Percentiles rank a stretch among this genome's conserved stretches.
Conservation (phyloP, 1,140 invertebrate species). For the Drosophila micromelanica region DNA sequence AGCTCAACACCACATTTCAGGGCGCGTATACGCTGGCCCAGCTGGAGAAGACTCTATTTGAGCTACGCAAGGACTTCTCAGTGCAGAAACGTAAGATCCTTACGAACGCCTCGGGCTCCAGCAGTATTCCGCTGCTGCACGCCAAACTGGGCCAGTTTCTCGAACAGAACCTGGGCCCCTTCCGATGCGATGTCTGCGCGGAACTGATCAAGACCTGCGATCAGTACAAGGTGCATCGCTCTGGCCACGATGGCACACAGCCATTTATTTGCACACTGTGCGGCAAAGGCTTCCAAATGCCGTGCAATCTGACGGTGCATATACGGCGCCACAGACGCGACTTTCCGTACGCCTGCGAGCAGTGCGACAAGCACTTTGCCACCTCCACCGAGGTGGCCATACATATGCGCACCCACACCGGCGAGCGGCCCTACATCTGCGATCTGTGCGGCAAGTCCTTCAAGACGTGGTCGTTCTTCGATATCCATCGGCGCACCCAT, state of each 20-base stretch:
- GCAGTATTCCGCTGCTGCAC: constrained; percentile 62
- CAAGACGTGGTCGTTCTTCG: constrained; percentile 81
- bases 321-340: constrained; percentile 69
- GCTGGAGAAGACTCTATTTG: constrained; percentile 73
- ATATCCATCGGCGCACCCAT: constrained; percentile 74
- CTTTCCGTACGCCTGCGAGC: constrained; percentile 74
- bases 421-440: constrained; percentile 73
- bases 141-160: constrained; percentile 67
- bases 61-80: constrained; percentile 72
- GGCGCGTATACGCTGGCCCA: constrained; percentile 41
- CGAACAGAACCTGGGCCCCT: constrained; percentile 71
- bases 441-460: constrained; percentile 77
- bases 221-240: constrained; percentile 76
- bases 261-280: constrained; percentile 78
- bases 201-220: constrained; percentile 75
- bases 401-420: constrained; percentile 68
- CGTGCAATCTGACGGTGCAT: constrained; percentile 76
- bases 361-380: constrained; percentile 74
- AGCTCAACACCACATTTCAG: constrained; percentile 62
- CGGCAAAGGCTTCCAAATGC: constrained; percentile 80
- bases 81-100: constrained; percentile 67
- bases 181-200: constrained; percentile 67
- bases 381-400: constrained; percentile 79
- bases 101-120: constrained; percentile 25
- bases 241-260: constrained; percentile 69